Conservation (phyloP, 30 jellyfish, hydroid and myxozoan genomes). For the Turritopsis rubra region DNA sequence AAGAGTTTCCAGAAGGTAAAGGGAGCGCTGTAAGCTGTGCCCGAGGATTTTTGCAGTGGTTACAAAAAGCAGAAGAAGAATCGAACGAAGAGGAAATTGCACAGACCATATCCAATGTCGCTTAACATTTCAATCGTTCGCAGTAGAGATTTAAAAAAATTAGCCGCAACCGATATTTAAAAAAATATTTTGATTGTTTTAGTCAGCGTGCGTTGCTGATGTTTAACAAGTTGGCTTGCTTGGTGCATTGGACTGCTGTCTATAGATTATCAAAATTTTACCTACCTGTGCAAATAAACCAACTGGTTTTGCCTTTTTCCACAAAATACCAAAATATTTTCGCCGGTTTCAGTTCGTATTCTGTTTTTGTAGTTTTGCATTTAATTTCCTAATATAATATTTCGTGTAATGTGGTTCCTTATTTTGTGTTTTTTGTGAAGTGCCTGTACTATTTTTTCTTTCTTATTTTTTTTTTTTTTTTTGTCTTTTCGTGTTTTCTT, state of each 20-base stretch:
- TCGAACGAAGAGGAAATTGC: conserved; percentile 32
- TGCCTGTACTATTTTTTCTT: background rate
- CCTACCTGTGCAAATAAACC: background rate
- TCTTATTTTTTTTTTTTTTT: background rate
- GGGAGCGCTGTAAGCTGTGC: conserved; percentile 53
- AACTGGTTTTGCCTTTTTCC: background rate
- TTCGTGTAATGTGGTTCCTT: background rate
- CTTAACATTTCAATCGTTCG: background rate
- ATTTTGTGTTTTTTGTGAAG: background rate
- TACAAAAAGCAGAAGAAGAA: conserved; percentile 41
- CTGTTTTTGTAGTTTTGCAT: background rate
- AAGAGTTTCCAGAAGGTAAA: conserved; percentile 68
- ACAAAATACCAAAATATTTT: too few relatives aligned
- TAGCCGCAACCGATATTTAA: background rate
- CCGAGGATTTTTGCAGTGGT: conserved; percentile 54
- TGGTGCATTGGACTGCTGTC: background rate
- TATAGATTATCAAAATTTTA: background rate
- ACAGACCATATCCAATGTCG: background rate
- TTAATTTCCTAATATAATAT: background rate
- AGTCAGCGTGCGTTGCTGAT: background rate
- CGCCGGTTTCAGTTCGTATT: background rate
- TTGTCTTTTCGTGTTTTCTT: too few relatives aligned
- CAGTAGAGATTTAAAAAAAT: background rate
- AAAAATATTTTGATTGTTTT: background rate
- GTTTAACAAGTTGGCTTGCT: background rate